Evolutionary conservation across 2,113 vertebrate genomes (phyloP).

Genomic region (Accipiter cooperii): DNA sequence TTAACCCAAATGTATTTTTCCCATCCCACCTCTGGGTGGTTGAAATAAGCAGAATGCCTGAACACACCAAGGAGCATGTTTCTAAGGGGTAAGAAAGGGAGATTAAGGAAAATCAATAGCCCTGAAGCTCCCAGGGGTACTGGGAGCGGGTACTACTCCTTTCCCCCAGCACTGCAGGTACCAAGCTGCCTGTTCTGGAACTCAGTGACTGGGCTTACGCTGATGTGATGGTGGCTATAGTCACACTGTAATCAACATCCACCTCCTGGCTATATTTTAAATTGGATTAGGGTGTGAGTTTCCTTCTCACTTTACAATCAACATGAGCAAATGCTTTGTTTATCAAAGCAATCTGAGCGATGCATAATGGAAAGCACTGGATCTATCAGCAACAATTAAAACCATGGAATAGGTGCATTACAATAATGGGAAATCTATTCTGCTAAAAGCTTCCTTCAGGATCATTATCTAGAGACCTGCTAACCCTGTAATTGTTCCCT

Average conservation of each 20-base stretch:
- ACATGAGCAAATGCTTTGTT: constrained; percentile 21
- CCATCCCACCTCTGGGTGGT: neutral
- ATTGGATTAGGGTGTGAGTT: constrained; percentile 22
- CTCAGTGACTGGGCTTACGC: neutral
- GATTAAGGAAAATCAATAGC: neutral
- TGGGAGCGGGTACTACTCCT: neutral
- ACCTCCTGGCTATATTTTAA: constrained; percentile 1
- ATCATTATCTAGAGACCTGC: neutral
- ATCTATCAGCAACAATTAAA: neutral
- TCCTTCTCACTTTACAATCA: constrained; percentile 46
- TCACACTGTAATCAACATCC: constrained; percentile 17
- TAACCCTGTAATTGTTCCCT: neutral
- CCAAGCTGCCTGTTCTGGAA: neutral
- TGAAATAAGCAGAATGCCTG: neutral
- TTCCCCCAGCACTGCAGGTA: neutral
- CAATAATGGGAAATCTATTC: neutral
- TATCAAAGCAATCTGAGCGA: neutral
- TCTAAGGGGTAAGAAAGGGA: neutral
- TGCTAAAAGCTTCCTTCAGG: constrained; percentile 36
- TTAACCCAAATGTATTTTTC: neutral
- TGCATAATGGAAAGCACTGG: neutral
- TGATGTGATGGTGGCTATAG: neutral
- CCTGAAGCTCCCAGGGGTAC: neutral
- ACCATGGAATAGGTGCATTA: neutral
- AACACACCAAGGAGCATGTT: neutral